phyloP scores from a whole-genome alignment of 2,113 vertebrate species.

The Saccopteryx bilineata region DNA sequence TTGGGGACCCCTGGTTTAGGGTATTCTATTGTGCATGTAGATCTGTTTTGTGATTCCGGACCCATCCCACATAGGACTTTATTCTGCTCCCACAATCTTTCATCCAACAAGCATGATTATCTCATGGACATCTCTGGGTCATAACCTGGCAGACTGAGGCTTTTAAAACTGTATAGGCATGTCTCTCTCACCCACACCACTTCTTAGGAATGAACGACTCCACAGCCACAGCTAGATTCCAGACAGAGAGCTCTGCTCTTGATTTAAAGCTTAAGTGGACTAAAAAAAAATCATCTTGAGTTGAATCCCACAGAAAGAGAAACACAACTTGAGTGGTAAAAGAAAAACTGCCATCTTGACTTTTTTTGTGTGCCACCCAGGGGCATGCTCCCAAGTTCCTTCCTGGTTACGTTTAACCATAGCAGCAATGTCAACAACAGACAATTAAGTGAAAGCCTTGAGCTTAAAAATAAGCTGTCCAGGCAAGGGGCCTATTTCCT shows the following conservation, averaged over 20 bases:
- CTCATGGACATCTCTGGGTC: background rate
- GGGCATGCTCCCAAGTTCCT: conserved; percentile 18
- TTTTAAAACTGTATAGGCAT: conserved; percentile 20
- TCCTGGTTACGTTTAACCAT: conserved; percentile 1
- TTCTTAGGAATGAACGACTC: conserved; percentile 5
- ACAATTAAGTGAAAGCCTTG: conserved; percentile 51
- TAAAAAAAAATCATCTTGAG: conserved; percentile 63
- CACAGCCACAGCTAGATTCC: background rate
- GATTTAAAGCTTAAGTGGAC: conserved; percentile 66
- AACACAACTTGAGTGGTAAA: background rate
- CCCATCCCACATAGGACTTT: background rate
- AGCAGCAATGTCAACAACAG: conserved; percentile 4
- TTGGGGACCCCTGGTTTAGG: background rate
- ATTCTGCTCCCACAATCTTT: background rate
- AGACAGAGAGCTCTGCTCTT: conserved; percentile 50
- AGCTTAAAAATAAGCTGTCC: conserved; percentile 60
- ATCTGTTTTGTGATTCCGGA: background rate
- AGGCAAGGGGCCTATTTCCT: background rate
- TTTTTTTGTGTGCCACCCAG: background rate
- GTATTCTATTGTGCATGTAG: background rate
- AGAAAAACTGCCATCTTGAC: background rate
- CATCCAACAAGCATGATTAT: background rate
- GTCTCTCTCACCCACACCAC: background rate
- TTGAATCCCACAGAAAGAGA: conserved; percentile 11
- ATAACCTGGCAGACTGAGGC: background rate